phyloP scores from a whole-genome alignment of 2,888 invertebrate genomes.

The Scelioninae gen. 1 region DNA sequence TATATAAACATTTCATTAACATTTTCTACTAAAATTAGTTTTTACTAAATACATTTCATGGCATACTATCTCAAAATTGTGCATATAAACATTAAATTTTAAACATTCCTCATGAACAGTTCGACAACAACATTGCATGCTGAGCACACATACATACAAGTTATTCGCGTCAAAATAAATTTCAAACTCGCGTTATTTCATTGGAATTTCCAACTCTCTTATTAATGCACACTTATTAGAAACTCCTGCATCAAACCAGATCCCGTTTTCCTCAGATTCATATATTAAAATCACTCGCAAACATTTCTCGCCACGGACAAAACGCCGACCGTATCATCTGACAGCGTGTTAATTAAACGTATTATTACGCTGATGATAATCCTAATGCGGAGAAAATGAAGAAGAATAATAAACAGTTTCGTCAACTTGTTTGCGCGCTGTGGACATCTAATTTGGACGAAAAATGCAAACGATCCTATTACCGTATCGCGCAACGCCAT shows the following conservation, averaged over 20 bases:
- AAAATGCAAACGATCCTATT: conserved; percentile 65
- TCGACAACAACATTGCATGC: no score
- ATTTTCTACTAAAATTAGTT: no score
- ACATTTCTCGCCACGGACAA: conserved; percentile 6
- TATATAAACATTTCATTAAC: no score
- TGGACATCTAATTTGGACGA: conserved; percentile 42
- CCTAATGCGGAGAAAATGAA: conserved; percentile 31
- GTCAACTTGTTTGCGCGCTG: conserved; percentile 38
- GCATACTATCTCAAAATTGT: no score
- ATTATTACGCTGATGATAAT: conserved; percentile 43
- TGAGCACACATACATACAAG: neutral
- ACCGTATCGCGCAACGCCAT: conserved; percentile 48
- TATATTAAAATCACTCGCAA: conserved; percentile 3
- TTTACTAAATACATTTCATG: no score
- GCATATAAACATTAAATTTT: no score
- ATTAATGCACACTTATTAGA: conserved; percentile 4
- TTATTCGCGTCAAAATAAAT: neutral
- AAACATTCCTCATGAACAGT: no score
- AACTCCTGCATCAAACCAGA: neutral
- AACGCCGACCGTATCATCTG: neutral
- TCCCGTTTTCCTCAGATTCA: neutral
- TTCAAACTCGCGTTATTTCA: neutral
- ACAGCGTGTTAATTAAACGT: conserved; percentile 38
- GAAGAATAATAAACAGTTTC: conserved; percentile 48
- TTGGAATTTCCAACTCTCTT: neutral